Conservation (phyloP, 2,888 invertebrate genomes). For the Omphaloscelis lunosa region DNA sequence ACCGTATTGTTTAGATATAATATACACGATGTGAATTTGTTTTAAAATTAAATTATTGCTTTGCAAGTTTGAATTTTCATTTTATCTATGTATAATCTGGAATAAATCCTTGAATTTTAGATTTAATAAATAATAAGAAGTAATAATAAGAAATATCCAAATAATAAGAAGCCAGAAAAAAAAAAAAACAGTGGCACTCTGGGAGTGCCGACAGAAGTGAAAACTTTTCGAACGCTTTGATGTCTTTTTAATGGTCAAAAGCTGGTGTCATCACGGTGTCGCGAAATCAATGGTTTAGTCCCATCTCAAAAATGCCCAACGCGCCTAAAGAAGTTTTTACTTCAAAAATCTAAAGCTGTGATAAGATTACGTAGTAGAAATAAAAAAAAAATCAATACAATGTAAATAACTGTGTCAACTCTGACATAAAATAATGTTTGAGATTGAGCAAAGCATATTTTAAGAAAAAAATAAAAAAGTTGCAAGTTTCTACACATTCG, state of each 20-base stretch:
- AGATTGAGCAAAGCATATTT: conserved; percentile 24
- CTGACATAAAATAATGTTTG: conserved; percentile 4
- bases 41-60: not conserved
- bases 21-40: not conserved
- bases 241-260: too few relatives aligned
- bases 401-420: not conserved
- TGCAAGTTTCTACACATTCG: not conserved
- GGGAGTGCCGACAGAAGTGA: too few relatives aligned
- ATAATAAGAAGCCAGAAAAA: too few relatives aligned
- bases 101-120: too few relatives aligned
- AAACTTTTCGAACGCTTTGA: too few relatives aligned
- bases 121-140: too few relatives aligned
- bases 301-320: too few relatives aligned
- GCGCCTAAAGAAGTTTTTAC: too few relatives aligned
- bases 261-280: too few relatives aligned
- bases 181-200: too few relatives aligned
- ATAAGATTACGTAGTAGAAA: not conserved
- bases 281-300: too few relatives aligned
- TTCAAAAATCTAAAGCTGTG: not conserved
- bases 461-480: not conserved
- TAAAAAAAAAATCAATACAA: not conserved
- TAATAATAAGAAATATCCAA: too few relatives aligned
- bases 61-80: not conserved
- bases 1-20: not conserved
- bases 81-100: not conserved